These are phyloP conservation scores for Sarcophilus harrisii DNA, from an alignment of 2,797 vertebrate genomes.

Conservation along the genomic window DNA sequence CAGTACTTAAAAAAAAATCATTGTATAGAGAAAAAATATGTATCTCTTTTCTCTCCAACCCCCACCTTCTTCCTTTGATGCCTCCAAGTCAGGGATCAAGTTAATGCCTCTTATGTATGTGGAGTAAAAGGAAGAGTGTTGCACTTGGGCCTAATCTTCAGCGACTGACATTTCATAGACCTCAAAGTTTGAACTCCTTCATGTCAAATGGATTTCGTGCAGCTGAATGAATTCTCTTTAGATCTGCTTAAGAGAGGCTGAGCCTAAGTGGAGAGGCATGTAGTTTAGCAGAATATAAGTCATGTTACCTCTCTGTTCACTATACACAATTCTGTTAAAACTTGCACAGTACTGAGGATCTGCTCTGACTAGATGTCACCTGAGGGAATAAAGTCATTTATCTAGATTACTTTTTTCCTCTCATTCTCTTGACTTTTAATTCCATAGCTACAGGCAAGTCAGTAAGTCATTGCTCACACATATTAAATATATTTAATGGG, in stretches of 20 bases:
- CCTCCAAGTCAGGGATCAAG: slow-evolving; percentile 78
- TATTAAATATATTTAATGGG: slow-evolving; percentile 87
- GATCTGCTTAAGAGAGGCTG: slow-evolving; percentile 79
- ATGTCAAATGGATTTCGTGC: slow-evolving; percentile 82
- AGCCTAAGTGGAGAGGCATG: slow-evolving; percentile 81
- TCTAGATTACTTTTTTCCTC: slow-evolving; percentile 89
- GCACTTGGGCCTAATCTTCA: slow-evolving; percentile 76
- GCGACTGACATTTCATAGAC: slow-evolving; percentile 74
- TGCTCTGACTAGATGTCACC: slow-evolving; percentile 88
- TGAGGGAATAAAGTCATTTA: slow-evolving; percentile 89
- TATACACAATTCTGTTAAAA: slow-evolving; percentile 89
- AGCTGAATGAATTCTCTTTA: slow-evolving; percentile 84
- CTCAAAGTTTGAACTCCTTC: slow-evolving; percentile 65
- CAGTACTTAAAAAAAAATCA: slow-evolving; percentile 81
- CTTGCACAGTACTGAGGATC: slow-evolving; percentile 88
- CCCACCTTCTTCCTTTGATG: slow-evolving; percentile 71
- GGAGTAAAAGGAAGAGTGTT: slow-evolving; percentile 65
- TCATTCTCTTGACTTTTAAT: slow-evolving; percentile 89
- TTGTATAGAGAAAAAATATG: slow-evolving; percentile 82
- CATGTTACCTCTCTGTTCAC: slow-evolving; percentile 79
- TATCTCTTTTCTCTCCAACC: slow-evolving; percentile 67
- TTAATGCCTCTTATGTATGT: slow-evolving; percentile 56
- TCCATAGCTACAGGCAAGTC: slow-evolving; percentile 90
- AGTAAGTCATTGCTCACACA: slow-evolving; percentile 90
- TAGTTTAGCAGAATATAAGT: slow-evolving; percentile 77